Conservation (phyloP, 92 coral and sea anemone species). For the Umimayanthus kanabou region DNA sequence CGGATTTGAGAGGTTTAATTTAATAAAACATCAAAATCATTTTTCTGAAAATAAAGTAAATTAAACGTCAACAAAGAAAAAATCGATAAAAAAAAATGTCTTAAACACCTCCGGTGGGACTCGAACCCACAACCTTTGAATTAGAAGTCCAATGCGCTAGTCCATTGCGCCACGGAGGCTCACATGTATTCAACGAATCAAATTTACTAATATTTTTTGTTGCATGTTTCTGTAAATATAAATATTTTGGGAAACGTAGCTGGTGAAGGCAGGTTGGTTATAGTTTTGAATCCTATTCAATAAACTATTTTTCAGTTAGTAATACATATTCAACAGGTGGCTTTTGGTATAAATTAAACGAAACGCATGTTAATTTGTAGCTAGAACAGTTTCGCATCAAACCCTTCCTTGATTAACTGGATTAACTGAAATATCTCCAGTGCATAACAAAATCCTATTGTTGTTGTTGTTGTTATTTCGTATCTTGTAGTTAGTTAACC, state of each 20-base stretch:
- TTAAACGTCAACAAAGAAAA: not conserved
- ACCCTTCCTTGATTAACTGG: too few relatives aligned
- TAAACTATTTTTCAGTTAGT: not conserved
- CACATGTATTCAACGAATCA: too few relatives aligned
- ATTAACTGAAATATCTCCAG: too few relatives aligned
- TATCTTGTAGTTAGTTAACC: too few relatives aligned
- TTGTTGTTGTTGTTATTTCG: too few relatives aligned
- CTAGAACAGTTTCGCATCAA: too few relatives aligned
- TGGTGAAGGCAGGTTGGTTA: conserved; percentile 11
- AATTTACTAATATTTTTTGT: not conserved
- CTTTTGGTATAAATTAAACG: not conserved
- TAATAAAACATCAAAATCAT: too few relatives aligned
- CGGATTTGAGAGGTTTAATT: too few relatives aligned
- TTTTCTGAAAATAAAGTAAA: not conserved
- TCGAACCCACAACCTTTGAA: conserved; percentile 63
- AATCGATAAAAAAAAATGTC: not conserved
- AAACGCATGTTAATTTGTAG: not conserved
- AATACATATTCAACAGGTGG: not conserved
- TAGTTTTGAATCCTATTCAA: not conserved
- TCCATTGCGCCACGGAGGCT: conserved; percentile 51
- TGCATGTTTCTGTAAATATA: not conserved
- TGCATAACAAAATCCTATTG: too few relatives aligned
- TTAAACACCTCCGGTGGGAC: conserved; percentile 54
- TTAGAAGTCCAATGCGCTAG: conserved; percentile 57
- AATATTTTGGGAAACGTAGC: not conserved